A percentile compares a stretch with the other conserved stretches of the same genome.
Conservation (phyloP, 2,113 vertebrate genomes). For the Vulpes lagopus region DNA sequence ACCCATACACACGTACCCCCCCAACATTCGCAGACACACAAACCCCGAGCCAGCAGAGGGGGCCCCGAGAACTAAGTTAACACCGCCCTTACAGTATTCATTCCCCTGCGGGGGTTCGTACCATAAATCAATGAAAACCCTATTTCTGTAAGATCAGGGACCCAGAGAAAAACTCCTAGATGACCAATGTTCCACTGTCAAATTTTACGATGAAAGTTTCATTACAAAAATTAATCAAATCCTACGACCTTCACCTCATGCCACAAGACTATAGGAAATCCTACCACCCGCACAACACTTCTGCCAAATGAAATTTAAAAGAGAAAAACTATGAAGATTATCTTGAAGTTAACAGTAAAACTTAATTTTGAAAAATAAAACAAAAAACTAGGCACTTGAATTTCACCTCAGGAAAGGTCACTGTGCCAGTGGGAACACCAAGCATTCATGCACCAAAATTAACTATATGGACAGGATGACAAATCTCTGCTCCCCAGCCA, state of each 20-base stretch:
- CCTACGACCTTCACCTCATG: background rate
- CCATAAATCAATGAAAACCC: background rate
- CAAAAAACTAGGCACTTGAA: background rate
- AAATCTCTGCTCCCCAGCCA: rapidly evolving
- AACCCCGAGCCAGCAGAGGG: rapidly evolving
- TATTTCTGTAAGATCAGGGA: background rate
- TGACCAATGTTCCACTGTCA: background rate
- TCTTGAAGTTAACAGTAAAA: conserved; percentile 28
- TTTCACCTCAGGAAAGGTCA: background rate
- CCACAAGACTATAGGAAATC: background rate
- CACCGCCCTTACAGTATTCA: rapidly evolving
- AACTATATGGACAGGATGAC: background rate
- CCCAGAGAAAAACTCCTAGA: background rate
- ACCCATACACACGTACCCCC: background rate
- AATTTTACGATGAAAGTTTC: background rate
- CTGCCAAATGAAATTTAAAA: background rate
- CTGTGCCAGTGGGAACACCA: background rate
- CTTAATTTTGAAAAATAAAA: background rate
- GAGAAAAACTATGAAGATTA: background rate
- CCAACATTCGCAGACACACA: no score
- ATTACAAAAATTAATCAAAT: conserved; percentile 35
- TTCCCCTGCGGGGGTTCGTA: background rate
- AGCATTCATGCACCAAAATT: background rate
- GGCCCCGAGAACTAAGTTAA: background rate
- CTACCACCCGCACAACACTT: background rate